Base-by-base conservation (phyloP, 2,113 vertebrate genomes). In the Guaruba guarouba region DNA sequence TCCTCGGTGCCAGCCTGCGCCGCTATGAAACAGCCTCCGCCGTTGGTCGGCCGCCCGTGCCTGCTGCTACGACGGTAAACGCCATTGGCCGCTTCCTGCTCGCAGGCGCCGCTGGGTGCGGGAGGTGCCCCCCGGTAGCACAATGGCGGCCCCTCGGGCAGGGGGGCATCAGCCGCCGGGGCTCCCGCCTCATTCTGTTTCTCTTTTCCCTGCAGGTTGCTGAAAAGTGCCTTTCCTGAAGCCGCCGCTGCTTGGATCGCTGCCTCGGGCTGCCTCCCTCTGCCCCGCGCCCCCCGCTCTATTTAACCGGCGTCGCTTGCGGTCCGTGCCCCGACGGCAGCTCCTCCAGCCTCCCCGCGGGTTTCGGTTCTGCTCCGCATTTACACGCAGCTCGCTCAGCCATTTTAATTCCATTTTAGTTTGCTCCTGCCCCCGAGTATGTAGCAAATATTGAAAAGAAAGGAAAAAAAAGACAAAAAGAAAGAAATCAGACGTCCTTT, bases 171-270 rank as follows among this genome's bases (percentile, higher is more conserved):
- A 23, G 85, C 71, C 68, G 80, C 69, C 87, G 44, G 81, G 80
- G 90, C 87, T 93, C 86, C 73, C 93, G 88, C 69, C 97, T 98
- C 96, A 98, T 97, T 94, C 92, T 95, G 76, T 97, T 95, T 98
- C 93, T 97, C 95, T 96, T 98, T 97, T 97, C 96, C 96, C 97
- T 96, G 92, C 98, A 98, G 98, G 98, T 98, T 97, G 98, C 97
- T 98, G 98, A 98, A 98, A 98, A 98, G 98, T 98, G 98, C 97
- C 97, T 98, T 98, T 98, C 96, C 96, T 97, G 98, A 98, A 98
- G 98, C 97, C 97, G 93, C 97, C 97, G 96, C 98, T 97, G 97
- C 98, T 98, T 98, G 98, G 98, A 98, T 98, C 97, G 97, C 91
- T 97, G 94, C 97, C 96, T 97, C 96, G 97, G 98, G 95, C 97